These are phyloP conservation scores for Leptestheria dahalacensis DNA, from an alignment of 1,140 invertebrate species.

Conservation along the genomic window DNA sequence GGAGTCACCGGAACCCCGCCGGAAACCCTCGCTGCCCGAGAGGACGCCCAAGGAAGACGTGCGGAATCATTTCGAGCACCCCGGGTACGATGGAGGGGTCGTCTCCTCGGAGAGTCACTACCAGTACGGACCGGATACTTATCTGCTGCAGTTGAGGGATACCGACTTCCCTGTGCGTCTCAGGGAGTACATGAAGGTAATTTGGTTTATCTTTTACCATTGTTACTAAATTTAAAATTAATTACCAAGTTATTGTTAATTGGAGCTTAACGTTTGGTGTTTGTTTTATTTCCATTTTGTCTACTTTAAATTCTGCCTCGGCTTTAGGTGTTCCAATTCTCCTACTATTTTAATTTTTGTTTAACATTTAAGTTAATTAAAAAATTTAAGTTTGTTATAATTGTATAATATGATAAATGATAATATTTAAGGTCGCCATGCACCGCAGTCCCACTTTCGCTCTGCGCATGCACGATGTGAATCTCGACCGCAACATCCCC, in stretches of 20 bases:
- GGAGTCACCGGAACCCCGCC: constrained; percentile 12
- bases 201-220: no score
- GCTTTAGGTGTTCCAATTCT: no score
- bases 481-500: constrained; percentile 33
- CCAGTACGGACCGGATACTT: constrained; percentile 89
- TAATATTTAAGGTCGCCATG: constrained; percentile 40
- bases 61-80: constrained; percentile 7
- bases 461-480: constrained; percentile 28
- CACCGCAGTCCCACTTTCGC: constrained; percentile 44
- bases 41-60: no score
- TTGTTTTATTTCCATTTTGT: no score
- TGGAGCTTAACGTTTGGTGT: no score
- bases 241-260: no score
- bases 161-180: constrained; percentile 79
- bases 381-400: constrained; percentile 13
- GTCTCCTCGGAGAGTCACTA: constrained; percentile 51
- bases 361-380: not conserved
- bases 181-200: constrained; percentile 76
- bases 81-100: not conserved
- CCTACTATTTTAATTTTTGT: not conserved
- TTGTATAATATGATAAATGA: not conserved
- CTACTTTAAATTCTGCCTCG: no score
- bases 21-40: not conserved
- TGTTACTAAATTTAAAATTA: no score
- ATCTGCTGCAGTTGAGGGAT: constrained; percentile 78